Conservation (phyloP, 2,888 invertebrate genomes). For the Thereva unica region DNA sequence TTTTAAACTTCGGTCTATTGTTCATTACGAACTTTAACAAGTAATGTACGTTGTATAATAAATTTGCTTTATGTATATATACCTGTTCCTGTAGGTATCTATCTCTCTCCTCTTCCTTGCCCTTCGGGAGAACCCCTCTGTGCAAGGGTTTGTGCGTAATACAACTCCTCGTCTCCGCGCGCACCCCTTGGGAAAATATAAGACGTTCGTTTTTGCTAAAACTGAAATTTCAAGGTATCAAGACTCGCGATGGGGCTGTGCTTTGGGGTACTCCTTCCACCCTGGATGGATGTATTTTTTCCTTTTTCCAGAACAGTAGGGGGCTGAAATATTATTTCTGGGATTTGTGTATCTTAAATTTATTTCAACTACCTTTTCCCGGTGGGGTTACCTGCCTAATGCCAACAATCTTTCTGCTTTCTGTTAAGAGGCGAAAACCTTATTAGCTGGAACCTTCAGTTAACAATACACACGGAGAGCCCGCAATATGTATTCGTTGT, state of each 20-base stretch:
- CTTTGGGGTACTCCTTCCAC: too few relatives aligned
- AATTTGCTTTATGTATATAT: constrained; percentile 5
- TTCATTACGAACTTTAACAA: constrained; percentile 39
- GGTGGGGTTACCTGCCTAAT: constrained; percentile 13
- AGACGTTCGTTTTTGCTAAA: too few relatives aligned
- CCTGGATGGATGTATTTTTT: too few relatives aligned
- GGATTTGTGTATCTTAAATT: constrained; percentile 34
- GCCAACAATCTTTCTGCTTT: constrained; percentile 25
- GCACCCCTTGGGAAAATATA: too few relatives aligned
- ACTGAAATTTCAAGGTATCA: too few relatives aligned
- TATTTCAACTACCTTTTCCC: constrained; percentile 22
- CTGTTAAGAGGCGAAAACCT: constrained; percentile 16
- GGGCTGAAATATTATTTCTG: constrained; percentile 30
- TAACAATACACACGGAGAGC: too few relatives aligned
- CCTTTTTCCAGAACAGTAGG: not conserved
- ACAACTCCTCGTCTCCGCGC: too few relatives aligned
- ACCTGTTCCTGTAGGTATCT: not conserved
- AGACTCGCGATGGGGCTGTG: too few relatives aligned
- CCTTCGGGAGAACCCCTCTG: too few relatives aligned
- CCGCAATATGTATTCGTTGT: constrained; percentile 18
- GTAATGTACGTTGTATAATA: constrained; percentile 19
- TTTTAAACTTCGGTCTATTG: constrained; percentile 30
- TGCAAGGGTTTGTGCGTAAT: too few relatives aligned
- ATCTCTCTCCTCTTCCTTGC: not conserved
- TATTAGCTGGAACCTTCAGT: too few relatives aligned